Percentiles rank a stretch among this genome's conserved stretches.
These are phyloP conservation scores for Ceratitis capitata DNA, from an alignment of 1,140 invertebrate species.

Conservation along the genomic window DNA sequence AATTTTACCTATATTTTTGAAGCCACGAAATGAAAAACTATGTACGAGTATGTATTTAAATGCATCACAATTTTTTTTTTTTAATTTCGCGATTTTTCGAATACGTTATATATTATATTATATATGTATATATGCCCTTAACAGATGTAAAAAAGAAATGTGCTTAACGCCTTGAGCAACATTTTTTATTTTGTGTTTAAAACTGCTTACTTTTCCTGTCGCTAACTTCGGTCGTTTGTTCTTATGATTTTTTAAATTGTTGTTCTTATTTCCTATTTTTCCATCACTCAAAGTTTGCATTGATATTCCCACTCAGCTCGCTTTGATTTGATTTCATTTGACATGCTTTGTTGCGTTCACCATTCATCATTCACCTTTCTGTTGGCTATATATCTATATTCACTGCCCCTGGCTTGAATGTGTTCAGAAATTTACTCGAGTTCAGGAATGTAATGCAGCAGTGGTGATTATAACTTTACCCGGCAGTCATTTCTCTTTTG, in stretches of 20 bases:
- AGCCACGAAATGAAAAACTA: no score
- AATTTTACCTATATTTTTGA: no score
- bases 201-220: no score
- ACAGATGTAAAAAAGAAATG: no score
- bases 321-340: slow-evolving; percentile 37
- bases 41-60: no score
- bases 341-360: neutral
- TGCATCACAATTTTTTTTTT: no score
- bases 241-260: neutral
- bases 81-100: no score
- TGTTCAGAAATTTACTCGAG: neutral
- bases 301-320: neutral
- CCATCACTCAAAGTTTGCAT: neutral
- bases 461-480: neutral
- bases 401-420: neutral
- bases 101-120: no score
- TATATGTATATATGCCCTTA: no score
- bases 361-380: neutral
- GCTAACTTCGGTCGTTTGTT: neutral
- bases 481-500: neutral
- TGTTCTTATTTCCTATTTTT: neutral
- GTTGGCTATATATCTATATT: neutral
- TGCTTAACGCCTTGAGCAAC: neutral
- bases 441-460: neutral
- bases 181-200: neutral